Evolutionary conservation across 2,888 invertebrate species (phyloP), one percentile per base, ranked within the genome.

Genomic region (Synanthedon myopaeformis): DNA sequence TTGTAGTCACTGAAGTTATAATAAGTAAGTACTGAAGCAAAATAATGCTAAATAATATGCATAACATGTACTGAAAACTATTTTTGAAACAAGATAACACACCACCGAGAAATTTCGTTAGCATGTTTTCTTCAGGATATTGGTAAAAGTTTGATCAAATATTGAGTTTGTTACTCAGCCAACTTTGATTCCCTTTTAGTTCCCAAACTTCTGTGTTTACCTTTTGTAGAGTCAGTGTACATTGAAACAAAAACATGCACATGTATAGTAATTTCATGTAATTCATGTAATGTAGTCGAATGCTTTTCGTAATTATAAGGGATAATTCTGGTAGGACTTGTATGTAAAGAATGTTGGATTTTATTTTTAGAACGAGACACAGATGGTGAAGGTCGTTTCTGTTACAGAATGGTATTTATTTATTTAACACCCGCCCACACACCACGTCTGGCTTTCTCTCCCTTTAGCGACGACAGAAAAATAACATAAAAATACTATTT

Each of bases 341-440:
- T 51, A 50, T 56, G 58, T 56, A 58, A 59, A 60, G 51, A 57
- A 59, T 52, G 60, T 62, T 60, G 55, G 59, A 66, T 68, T 70
- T 75, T 82, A 82, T 82, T 79, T 81, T 76, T 72, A 74, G 74
- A 74, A 61, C 70, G 71, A 12, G 70, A 72, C 79, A 65, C 83
- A 82, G 79, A 80, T 80, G 82, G 75, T 65, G 75, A 79, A 81
- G 81, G 82, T 74, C 78, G 76, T 66, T 70, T 68, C 71, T 63
- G 58, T 72, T 64, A 70, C 74, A 70, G 73, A 74, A 69, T 69
- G 67, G 69, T 74, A 72, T 75, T 79, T 80, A 82, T 78, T 81
- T 83, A 81, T 82, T 82, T 76, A 82, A 70, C 69, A 63, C 63
- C 13, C 57, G 70, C 70, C 74, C 72, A 71, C 76, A 69, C 71